These are phyloP conservation scores for Apteryx mantelli DNA, from an alignment of 2,113 vertebrate genomes.

Conservation along the genomic window DNA sequence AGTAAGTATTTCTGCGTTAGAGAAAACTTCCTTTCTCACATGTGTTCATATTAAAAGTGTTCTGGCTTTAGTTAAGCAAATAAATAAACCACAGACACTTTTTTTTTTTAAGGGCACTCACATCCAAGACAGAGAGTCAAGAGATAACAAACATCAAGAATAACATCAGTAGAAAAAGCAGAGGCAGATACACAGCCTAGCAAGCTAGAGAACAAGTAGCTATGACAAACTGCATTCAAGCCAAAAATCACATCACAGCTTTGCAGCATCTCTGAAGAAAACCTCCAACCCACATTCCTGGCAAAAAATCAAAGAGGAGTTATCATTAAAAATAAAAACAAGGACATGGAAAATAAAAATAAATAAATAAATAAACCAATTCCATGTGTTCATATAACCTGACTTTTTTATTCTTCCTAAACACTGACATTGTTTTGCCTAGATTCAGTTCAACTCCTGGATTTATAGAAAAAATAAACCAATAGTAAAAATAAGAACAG, in stretches of 20 bases:
- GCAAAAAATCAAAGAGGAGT: background rate
- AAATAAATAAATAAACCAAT: background rate
- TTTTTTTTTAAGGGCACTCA: background rate
- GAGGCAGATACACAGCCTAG: background rate
- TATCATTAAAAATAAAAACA: background rate
- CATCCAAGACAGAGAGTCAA: constrained; percentile 24
- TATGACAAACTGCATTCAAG: background rate
- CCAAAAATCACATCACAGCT: constrained; percentile 1
- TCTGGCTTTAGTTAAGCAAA: background rate
- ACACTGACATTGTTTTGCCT: background rate
- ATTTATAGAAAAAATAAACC: background rate
- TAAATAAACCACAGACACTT: background rate
- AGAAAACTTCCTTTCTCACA: background rate
- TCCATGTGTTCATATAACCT: background rate
- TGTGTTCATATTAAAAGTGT: background rate
- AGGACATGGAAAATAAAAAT: background rate
- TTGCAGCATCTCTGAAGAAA: background rate
- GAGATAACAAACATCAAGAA: background rate
- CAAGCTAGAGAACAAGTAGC: background rate
- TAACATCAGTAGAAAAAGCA: background rate
- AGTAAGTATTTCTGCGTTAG: background rate
- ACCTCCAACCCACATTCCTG: background rate
- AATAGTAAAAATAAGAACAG: constrained; percentile 41
- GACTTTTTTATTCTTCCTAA: background rate
- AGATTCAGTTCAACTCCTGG: background rate